These are phyloP conservation scores for Champsocephalus esox DNA, from an alignment of 2,797 vertebrate genomes.

Conservation along the genomic window DNA sequence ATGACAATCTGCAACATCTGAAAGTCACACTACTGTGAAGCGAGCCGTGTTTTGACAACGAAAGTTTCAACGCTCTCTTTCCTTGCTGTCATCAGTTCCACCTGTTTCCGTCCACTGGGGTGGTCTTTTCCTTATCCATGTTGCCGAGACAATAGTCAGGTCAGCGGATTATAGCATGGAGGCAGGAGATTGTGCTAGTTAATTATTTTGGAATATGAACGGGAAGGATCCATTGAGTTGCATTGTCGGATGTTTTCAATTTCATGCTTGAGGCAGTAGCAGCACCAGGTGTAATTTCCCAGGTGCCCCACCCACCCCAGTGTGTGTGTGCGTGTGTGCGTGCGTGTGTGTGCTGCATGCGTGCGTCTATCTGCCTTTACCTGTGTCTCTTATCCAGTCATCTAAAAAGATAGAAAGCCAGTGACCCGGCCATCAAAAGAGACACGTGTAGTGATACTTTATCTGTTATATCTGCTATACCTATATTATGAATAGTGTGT, in stretches of 20 bases:
- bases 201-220: slow-evolving; percentile 85
- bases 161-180: slow-evolving; percentile 57
- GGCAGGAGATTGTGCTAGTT: slow-evolving; percentile 71
- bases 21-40: background rate
- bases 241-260: slow-evolving; percentile 84
- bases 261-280: slow-evolving; percentile 85
- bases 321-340: too few species aligned
- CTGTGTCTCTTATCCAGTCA: slow-evolving; percentile 33
- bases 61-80: background rate
- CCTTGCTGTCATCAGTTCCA: slow-evolving; percentile 42
- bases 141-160: slow-evolving; percentile 60
- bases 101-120: slow-evolving; percentile 32
- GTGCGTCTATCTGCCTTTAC: background rate
- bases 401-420: slow-evolving; percentile 20
- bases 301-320: slow-evolving; percentile 60
- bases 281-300: slow-evolving; percentile 82
- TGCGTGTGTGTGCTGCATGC: too few species aligned
- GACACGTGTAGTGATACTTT: slow-evolving; percentile 10
- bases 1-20: too few species aligned
- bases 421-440: slow-evolving; percentile 39
- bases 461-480: too few species aligned
- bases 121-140: slow-evolving; percentile 28
- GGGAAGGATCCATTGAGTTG: slow-evolving; percentile 76
- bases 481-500: background rate
- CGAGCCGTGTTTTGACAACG: background rate